These are phyloP conservation scores for Polyommatus icarus DNA, from an alignment of 2,888 invertebrate genomes.

Conservation along the genomic window DNA sequence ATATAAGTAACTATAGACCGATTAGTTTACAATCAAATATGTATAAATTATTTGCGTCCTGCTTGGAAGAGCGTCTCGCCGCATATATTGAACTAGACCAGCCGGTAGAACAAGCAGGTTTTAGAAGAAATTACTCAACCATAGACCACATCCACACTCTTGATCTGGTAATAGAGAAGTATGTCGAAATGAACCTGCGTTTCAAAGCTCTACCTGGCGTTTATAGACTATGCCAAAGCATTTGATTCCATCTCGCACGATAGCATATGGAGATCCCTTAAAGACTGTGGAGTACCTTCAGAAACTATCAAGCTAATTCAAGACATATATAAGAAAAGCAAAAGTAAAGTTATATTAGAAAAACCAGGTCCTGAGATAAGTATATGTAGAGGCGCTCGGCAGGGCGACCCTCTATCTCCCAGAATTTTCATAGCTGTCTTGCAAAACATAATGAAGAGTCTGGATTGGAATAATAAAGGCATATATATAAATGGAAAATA, in stretches of 20 bases:
- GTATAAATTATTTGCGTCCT: conserved; percentile 15
- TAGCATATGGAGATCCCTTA: too few relatives aligned
- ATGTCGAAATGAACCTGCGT: conserved; percentile 14
- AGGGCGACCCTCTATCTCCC: conserved; percentile 1
- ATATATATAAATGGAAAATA: too few relatives aligned
- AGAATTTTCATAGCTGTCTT: too few relatives aligned
- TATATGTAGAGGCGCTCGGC: conserved; percentile 35
- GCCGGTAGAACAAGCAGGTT: too few relatives aligned
- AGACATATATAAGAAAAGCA: conserved; percentile 31
- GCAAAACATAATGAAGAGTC: too few relatives aligned
- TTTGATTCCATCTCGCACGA: conserved; percentile 1
- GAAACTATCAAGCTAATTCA: conserved; percentile 35
- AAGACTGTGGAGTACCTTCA: conserved; percentile 28
- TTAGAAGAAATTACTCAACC: conserved; percentile 3
- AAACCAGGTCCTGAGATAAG: conserved; percentile 33
- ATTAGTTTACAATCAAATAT: conserved; percentile 29
- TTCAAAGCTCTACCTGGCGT: conserved; percentile 37
- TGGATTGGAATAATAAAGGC: too few relatives aligned
- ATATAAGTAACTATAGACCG: conserved; percentile 31
- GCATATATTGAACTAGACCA: too few relatives aligned
- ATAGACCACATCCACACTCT: conserved; percentile 28
- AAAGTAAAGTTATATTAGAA: conserved; percentile 26
- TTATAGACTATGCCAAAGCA: conserved; percentile 35
- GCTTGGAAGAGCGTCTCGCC: too few relatives aligned
- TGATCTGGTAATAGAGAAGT: conserved; percentile 31